These are phyloP conservation scores for Drosophila phalerata DNA, from an alignment of 2,888 invertebrate genomes.

Conservation along the genomic window DNA sequence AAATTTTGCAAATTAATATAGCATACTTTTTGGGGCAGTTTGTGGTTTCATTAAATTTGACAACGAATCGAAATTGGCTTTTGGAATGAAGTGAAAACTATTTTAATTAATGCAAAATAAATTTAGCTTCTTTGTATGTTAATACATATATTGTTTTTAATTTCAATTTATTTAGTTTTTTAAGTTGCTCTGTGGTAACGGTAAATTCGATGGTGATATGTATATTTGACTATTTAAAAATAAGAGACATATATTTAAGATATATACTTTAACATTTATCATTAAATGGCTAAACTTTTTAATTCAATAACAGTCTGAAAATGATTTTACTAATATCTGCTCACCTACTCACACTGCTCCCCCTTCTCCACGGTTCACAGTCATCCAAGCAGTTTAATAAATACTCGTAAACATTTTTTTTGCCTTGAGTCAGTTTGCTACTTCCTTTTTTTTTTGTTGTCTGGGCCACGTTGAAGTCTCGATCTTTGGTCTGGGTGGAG, in stretches of 20 bases:
- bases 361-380: neutral
- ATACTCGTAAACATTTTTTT: constrained; percentile 18
- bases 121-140: neutral
- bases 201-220: too few relatives aligned
- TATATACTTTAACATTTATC: neutral
- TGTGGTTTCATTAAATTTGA: neutral
- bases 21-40: constrained; percentile 1
- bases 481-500: constrained; percentile 31
- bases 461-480: constrained; percentile 10
- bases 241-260: too few relatives aligned
- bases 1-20: neutral
- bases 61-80: neutral
- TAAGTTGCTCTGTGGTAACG: neutral
- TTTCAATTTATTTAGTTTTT: neutral
- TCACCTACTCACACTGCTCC: neutral
- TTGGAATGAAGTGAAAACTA: neutral
- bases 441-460: constrained; percentile 14
- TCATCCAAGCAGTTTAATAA: neutral
- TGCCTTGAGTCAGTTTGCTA: constrained; percentile 8
- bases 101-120: neutral
- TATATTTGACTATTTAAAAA: too few relatives aligned
- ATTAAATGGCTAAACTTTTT: neutral
- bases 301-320: neutral
- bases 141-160: neutral
- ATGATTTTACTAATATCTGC: neutral